phyloP scores from a whole-genome alignment of 2,888 invertebrate species.

The Unio pictorum region DNA sequence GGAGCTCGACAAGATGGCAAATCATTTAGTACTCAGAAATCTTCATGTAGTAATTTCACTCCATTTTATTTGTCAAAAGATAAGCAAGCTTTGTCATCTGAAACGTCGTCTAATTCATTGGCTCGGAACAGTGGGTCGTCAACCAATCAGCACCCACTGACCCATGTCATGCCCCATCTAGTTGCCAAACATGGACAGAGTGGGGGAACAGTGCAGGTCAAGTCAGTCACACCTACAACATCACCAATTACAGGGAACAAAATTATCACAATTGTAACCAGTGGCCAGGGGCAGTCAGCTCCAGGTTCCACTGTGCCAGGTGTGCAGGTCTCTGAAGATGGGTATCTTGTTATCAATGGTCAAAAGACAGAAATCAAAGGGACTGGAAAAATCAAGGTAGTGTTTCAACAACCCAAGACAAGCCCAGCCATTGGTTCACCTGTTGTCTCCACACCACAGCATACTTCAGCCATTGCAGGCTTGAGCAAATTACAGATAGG shows the following conservation, averaged over 20 bases:
- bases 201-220: neutral
- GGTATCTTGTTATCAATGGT: conserved; percentile 31
- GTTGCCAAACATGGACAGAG: neutral
- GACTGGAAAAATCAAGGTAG: conserved; percentile 33
- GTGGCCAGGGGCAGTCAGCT: conserved; percentile 12
- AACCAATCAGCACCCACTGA: too few species aligned
- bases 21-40: neutral
- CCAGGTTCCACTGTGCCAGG: conserved; percentile 29
- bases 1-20: too few species aligned
- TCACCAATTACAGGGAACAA: neutral
- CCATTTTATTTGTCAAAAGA: too few species aligned
- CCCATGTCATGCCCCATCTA: too few species aligned
- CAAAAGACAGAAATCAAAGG: conserved; percentile 32
- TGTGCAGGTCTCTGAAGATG: conserved; percentile 31
- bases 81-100: too few species aligned
- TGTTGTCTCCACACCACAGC: neutral
- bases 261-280: conserved; percentile 12
- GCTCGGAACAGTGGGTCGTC: too few species aligned
- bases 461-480: neutral
- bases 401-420: conserved; percentile 29
- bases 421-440: neutral
- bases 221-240: neutral
- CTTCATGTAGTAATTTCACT: neutral
- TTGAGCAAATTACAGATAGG: neutral
- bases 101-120: too few species aligned